Evolutionary conservation across 2,797 vertebrate genomes (phyloP), one percentile per base, ranked within the genome.

Genomic region (Protosalanx chinensis): DNA sequence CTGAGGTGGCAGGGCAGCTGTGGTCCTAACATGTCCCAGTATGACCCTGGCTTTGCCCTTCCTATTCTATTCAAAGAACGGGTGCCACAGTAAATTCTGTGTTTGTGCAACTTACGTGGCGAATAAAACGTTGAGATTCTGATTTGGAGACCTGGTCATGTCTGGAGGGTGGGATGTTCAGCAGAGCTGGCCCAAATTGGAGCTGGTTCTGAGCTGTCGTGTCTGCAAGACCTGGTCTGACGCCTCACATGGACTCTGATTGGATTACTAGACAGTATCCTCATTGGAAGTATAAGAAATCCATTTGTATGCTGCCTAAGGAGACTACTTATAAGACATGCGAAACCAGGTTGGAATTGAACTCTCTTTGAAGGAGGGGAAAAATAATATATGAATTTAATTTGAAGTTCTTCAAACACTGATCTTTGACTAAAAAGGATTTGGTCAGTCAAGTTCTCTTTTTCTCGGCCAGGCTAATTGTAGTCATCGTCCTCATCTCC

Each of bases 61-160:
- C 23, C 27, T 16, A 41, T 13, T 13, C 15, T 10, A 70, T 81
- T 72, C 49, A 49, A 79, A 69, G 41, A 75, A 76, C 46, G 15
- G 58, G 67, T 68, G 33, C 23, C 23, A 27, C 23, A 27, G 23
- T 27, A 27, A 27, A 27, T 27, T 27, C 23, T 27, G 23, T 27
- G 23, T 27, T 27, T 27, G 23, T 27, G 23, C 23, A 27, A 27
- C 23, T 27, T 27, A 27, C 23, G 23, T 27, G 23, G 23, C 1
- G 23, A 27, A 27, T 27, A 27, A 27, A 27, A 27, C 1, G 23
- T 27, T 27, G 23, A 27, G 23, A 27, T 27, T 27, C 23, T 27
- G 23, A 51, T 75, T 41, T 32, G 27, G 35, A 51, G 64, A 64
- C 58, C 46, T 4, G 18, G 37, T 51, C 61, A 46, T 66, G 6